Percentiles rank a stretch among this genome's conserved stretches.
phyloP scores from a whole-genome alignment of 2,113 vertebrate species.

The Actinemys pallida region DNA sequence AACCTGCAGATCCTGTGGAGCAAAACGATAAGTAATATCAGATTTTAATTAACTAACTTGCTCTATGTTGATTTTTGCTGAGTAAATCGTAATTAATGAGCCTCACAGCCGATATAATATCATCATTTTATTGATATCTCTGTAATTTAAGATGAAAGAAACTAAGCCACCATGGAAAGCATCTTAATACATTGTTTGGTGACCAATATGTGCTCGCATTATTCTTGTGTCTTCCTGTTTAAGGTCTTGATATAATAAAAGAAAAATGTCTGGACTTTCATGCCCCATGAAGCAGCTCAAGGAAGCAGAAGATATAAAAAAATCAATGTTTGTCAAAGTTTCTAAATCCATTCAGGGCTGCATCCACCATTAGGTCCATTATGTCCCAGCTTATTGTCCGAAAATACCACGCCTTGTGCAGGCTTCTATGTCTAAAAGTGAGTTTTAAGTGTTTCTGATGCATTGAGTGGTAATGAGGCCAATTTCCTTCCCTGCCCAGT shows the following conservation, averaged over 20 bases:
- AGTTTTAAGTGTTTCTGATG: conserved; percentile 38
- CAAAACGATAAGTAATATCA: not conserved
- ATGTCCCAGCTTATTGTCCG: not conserved
- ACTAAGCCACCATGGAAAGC: conserved; percentile 7
- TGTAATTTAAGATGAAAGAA: conserved; percentile 31
- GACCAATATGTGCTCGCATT: conserved; percentile 8
- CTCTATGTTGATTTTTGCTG: not conserved
- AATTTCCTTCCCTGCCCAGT: conserved; percentile 31
- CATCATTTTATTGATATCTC: conserved; percentile 26
- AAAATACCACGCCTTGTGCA: not conserved
- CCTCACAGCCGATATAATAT: not conserved
- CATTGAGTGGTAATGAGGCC: conserved; percentile 16
- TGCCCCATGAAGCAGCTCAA: conserved; percentile 33
- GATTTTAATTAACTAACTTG: not conserved
- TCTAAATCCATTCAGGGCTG: not conserved
- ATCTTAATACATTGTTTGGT: not conserved
- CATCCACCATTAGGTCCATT: not conserved
- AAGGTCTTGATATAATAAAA: conserved; percentile 44
- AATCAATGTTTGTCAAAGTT: conserved; percentile 30
- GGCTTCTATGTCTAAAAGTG: conserved; percentile 15
- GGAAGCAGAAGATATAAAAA: conserved; percentile 35
- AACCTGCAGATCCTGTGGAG: not conserved
- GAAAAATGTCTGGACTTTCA: not conserved
- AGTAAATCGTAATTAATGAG: conserved; percentile 19
- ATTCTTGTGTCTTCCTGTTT: conserved; percentile 47